Conservation (phyloP, 1,140 invertebrate species). For the Heliconius eleuchia region DNA sequence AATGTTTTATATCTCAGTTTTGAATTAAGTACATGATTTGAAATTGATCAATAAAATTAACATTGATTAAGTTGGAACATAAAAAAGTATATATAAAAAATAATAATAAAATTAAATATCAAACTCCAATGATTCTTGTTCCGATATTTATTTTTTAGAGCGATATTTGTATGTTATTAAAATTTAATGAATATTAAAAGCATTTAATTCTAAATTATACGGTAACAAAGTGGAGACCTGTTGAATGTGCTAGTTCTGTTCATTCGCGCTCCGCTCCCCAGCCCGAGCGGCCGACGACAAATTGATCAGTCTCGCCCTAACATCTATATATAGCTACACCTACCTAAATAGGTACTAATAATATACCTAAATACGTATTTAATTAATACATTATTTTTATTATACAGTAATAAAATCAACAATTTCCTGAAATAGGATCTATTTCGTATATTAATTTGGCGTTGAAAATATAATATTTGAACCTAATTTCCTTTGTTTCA, state of each 20-base stretch:
- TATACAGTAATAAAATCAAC: neutral
- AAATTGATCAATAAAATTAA: no score
- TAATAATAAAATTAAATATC: neutral
- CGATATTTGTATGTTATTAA: neutral
- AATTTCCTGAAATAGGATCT: neutral
- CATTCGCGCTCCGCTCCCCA: conserved; percentile 55
- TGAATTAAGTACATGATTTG: no score
- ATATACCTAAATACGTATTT: neutral
- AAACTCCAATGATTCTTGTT: neutral
- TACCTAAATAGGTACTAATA: neutral
- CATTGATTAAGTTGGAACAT: no score
- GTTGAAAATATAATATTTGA: neutral
- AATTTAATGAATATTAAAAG: neutral
- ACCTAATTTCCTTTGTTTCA: conserved; percentile 53
- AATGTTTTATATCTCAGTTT: no score
- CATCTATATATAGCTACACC: neutral
- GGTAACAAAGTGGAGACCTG: conserved; percentile 59
- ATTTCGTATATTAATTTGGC: neutral
- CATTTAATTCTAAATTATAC: conserved; percentile 32
- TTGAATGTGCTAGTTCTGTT: conserved; percentile 55
- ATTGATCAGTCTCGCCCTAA: neutral
- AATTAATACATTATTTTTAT: neutral
- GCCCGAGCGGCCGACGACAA: conserved; percentile 47
- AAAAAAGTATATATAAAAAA: neutral
- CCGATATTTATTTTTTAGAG: neutral